These are phyloP conservation scores for Akabosia matsudoensis DNA, from an alignment of 1,140 invertebrate genomes.

Conservation along the genomic window DNA sequence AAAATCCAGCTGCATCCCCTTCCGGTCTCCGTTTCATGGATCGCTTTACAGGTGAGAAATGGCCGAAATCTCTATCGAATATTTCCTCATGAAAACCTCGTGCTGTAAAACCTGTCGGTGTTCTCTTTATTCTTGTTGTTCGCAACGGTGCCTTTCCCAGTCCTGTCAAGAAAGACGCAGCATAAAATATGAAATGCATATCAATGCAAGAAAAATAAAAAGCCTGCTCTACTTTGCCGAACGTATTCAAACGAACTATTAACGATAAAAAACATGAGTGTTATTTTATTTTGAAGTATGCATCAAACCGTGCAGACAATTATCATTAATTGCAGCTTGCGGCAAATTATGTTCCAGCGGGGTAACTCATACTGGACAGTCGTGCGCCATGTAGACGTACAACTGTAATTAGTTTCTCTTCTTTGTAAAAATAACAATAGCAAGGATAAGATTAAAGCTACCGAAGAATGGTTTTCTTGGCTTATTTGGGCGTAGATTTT, in stretches of 20 bases:
- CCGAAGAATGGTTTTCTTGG: too few relatives aligned
- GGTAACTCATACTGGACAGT: neutral
- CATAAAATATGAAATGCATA: neutral
- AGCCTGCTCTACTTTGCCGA: too few relatives aligned
- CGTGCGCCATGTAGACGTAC: neutral
- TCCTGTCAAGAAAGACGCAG: neutral
- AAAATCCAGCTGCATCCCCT: constrained; percentile 48
- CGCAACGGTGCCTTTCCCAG: constrained; percentile 5
- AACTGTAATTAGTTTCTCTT: neutral
- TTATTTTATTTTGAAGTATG: neutral
- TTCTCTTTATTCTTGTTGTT: constrained; percentile 38
- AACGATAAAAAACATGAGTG: neutral
- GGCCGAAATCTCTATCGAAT: constrained; percentile 51
- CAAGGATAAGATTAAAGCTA: too few relatives aligned
- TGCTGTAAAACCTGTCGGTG: constrained; percentile 48
- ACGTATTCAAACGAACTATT: neutral
- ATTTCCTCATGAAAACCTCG: constrained; percentile 56
- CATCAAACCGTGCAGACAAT: neutral
- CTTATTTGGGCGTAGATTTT: too few relatives aligned
- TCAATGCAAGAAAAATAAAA: too few relatives aligned
- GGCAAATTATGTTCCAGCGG: neutral
- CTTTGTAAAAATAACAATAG: too few relatives aligned
- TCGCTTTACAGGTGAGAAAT: constrained; percentile 46
- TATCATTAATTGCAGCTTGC: neutral
- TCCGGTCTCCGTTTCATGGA: constrained; percentile 41